Evolutionary conservation across 1,140 invertebrate genomes (phyloP).

Genomic region (Acyrthosiphon pisum): DNA sequence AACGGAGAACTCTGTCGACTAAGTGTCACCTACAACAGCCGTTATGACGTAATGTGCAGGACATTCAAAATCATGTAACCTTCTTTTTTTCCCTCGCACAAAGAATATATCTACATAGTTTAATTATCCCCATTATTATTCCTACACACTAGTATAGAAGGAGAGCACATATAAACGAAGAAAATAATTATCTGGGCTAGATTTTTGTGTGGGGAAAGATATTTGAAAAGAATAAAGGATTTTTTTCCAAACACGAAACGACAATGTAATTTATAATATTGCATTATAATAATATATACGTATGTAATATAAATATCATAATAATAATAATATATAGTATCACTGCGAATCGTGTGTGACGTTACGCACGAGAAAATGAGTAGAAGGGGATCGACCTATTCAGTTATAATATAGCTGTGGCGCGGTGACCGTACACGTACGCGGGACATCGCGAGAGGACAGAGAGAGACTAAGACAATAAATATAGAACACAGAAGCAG

Average conservation of each 20-base stretch:
- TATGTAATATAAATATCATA: background rate
- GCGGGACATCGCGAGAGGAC: background rate
- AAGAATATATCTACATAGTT: background rate
- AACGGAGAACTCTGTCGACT: background rate
- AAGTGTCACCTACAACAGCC: too few species aligned
- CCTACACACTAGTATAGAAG: background rate
- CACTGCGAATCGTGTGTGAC: background rate
- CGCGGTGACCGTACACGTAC: background rate
- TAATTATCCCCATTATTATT: too few species aligned
- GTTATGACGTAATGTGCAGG: too few species aligned
- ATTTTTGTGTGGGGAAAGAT: too few species aligned
- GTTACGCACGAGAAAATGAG: background rate
- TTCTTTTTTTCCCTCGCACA: background rate
- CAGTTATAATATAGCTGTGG: background rate
- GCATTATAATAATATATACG: background rate
- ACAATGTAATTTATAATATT: background rate
- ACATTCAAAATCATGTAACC: background rate
- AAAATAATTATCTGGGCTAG: too few species aligned
- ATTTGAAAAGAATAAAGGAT: too few species aligned
- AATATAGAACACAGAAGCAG: constrained; percentile 40
- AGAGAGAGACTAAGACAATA: background rate
- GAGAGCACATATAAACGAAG: too few species aligned
- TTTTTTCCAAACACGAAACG: background rate
- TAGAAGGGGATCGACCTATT: background rate
- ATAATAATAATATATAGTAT: background rate